phyloP scores from a whole-genome alignment of 2,113 vertebrate genomes.

The Chaetops frenatus region DNA sequence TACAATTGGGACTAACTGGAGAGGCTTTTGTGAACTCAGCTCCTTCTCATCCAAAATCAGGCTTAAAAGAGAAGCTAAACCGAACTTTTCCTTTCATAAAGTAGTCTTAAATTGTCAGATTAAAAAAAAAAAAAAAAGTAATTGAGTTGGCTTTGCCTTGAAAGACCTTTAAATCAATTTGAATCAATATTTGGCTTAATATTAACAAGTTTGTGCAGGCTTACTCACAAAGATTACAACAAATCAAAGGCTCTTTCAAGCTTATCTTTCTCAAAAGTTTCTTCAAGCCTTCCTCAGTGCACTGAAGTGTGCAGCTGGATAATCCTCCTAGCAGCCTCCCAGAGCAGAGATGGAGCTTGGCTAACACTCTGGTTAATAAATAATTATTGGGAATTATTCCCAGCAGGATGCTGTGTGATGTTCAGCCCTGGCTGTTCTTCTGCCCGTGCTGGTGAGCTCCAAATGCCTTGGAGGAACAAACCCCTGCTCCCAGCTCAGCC shows the following conservation, averaged over 20 bases:
- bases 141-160: neutral
- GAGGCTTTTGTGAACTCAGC: neutral
- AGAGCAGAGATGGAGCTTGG: neutral
- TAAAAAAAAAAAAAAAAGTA: neutral
- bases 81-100: neutral
- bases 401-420: neutral
- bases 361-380: neutral
- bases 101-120: neutral
- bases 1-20: neutral
- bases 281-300: neutral
- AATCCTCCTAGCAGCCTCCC: neutral
- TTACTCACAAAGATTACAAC: neutral
- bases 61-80: neutral
- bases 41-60: neutral
- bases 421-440: neutral
- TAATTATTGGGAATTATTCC: neutral
- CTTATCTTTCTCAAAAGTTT: constrained; percentile 4
- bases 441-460: neutral
- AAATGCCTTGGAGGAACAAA: neutral
- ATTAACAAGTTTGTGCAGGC: neutral
- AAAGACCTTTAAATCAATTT: constrained; percentile 3
- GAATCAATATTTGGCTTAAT: neutral
- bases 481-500: neutral
- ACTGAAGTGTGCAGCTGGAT: neutral
- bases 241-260: constrained; percentile 14